Evolutionary conservation across 2,888 invertebrate species (phyloP).

Genomic region (Ochropleura plecta): DNA sequence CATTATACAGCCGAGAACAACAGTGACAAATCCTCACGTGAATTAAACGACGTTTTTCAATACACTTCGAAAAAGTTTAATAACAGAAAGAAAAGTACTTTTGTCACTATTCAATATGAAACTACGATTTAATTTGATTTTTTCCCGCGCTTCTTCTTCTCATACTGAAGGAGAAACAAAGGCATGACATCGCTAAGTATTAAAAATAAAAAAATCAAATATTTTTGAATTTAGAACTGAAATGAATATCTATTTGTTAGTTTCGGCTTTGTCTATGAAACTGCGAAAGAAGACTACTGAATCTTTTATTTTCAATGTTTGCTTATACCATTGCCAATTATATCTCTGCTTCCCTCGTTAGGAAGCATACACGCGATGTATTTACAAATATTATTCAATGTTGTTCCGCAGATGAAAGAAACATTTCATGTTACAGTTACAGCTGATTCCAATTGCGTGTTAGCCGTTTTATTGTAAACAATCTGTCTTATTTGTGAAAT

Average conservation of each 20-base stretch:
- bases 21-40: no score
- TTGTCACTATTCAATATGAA: no score
- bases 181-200: no score
- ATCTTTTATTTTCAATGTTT: not conserved
- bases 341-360: constrained; percentile 16
- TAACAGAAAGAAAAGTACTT: no score
- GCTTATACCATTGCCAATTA: constrained; percentile 18
- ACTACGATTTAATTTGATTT: no score
- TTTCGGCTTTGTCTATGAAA: not conserved
- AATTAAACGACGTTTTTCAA: no score
- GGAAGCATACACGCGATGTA: constrained; percentile 17
- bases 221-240: no score
- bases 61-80: no score
- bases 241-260: not conserved
- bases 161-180: no score
- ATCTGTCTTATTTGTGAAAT: constrained; percentile 17
- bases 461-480: constrained; percentile 31
- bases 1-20: no score
- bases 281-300: not conserved
- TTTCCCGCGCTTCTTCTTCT: no score
- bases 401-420: constrained; percentile 46
- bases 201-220: no score
- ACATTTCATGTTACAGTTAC: constrained; percentile 30
- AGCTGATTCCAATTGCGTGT: constrained; percentile 33
- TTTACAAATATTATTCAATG: constrained; percentile 53